Evolutionary conservation across 1,140 invertebrate genomes (phyloP).

Genomic region (Samia ricini): DNA sequence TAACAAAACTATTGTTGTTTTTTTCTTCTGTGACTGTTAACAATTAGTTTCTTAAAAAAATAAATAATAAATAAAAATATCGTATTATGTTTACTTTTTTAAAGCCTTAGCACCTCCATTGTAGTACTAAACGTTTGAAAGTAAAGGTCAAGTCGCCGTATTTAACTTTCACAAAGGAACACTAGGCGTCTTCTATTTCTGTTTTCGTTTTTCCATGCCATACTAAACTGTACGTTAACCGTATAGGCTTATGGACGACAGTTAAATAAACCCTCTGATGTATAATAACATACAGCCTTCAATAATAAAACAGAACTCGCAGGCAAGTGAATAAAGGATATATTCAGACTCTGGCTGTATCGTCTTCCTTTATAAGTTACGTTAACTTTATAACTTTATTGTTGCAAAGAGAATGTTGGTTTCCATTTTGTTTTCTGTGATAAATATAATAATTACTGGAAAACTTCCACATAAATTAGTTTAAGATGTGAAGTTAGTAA

Average conservation of each 20-base stretch:
- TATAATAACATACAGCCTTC: not conserved
- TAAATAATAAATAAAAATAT: not conserved
- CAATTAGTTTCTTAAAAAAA: too few relatives aligned
- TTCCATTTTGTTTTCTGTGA: not conserved
- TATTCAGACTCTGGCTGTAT: not conserved
- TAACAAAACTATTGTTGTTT: too few relatives aligned
- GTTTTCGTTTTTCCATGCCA: not conserved
- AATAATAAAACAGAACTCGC: conserved; percentile 5
- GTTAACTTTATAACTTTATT: not conserved
- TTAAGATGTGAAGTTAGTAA: not conserved
- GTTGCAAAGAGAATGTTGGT: not conserved
- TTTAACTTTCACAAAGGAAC: not conserved
- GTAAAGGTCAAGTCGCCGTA: not conserved
- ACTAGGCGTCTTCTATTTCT: not conserved
- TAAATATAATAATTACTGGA: not conserved
- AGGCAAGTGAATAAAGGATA: not conserved
- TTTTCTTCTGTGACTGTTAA: too few relatives aligned
- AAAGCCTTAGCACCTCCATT: not conserved
- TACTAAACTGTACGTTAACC: not conserved
- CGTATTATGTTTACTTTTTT: not conserved
- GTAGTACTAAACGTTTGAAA: not conserved
- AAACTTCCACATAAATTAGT: not conserved
- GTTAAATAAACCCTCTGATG: not conserved
- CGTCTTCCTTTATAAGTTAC: not conserved
- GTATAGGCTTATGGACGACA: not conserved